Percentiles rank a stretch among this genome's conserved stretches.
Evolutionary conservation across 2,797 vertebrate species (phyloP).

Genomic region (Microctenopoma lineatum): DNA sequence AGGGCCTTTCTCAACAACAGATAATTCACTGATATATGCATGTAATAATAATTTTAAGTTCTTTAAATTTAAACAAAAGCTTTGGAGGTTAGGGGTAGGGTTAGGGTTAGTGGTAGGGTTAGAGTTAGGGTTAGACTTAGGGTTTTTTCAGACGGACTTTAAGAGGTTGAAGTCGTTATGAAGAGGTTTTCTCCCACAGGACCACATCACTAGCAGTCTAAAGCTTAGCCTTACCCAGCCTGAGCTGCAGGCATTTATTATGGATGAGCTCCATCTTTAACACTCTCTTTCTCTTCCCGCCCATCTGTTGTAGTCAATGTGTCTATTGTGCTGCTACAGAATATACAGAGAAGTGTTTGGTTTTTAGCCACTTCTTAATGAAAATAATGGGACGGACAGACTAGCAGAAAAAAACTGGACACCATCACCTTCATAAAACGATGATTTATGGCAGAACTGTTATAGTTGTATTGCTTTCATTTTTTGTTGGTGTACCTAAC

Average conservation of each 20-base stretch:
- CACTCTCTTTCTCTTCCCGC: background rate
- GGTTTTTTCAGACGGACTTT: background rate
- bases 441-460: background rate
- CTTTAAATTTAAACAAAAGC: too few relatives aligned
- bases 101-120: too few relatives aligned
- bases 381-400: background rate
- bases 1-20: background rate
- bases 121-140: too few relatives aligned
- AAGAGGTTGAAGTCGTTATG: slow-evolving; percentile 25
- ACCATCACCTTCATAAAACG: background rate
- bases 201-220: slow-evolving; percentile 10
- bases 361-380: background rate
- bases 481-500: too few relatives aligned
- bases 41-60: background rate
- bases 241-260: slow-evolving; percentile 27
- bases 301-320: slow-evolving; percentile 7
- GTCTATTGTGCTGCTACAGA: slow-evolving; percentile 1
- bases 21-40: slow-evolving; percentile 11
- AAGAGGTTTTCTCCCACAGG: slow-evolving; percentile 19
- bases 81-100: too few relatives aligned
- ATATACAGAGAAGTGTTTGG: background rate
- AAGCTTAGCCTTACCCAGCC: slow-evolving; percentile 18
- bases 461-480: too few relatives aligned
- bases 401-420: background rate
- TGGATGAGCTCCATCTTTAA: slow-evolving; percentile 13